Evolutionary conservation across 53 echinoderm and acorn worm genomes (phyloP).

Genomic region (Arbacia lixula): DNA sequence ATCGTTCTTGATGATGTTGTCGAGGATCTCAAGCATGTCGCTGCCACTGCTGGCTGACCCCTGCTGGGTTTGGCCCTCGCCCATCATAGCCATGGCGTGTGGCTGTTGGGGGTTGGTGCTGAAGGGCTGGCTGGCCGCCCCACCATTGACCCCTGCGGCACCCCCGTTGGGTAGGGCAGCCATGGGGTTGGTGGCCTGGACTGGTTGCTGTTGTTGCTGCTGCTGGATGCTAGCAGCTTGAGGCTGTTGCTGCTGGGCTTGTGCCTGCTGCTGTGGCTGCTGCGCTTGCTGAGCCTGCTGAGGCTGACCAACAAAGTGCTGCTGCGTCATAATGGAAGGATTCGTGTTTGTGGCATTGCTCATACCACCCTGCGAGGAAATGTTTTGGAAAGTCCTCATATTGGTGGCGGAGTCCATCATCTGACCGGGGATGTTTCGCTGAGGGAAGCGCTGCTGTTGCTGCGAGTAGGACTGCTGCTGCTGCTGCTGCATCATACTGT

Average conservation of each 20-base stretch:
- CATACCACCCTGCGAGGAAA: constrained; percentile 54
- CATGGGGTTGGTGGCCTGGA: constrained; percentile 13
- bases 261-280: constrained; percentile 54
- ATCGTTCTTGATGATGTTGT: constrained; percentile 47
- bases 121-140: constrained; percentile 7
- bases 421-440: constrained; percentile 53
- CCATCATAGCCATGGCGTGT: constrained; percentile 42
- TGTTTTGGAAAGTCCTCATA: constrained; percentile 71
- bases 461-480: constrained; percentile 34
- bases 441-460: constrained; percentile 43
- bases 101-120: constrained; percentile 6
- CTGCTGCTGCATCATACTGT: constrained; percentile 47
- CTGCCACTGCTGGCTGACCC: neutral
- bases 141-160: constrained; percentile 1
- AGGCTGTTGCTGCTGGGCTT: constrained; percentile 25
- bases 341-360: constrained; percentile 50
- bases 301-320: constrained; percentile 54
- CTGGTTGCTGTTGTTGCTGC: constrained; percentile 23
- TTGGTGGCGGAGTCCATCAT: constrained; percentile 61
- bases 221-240: neutral
- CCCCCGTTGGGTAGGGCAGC: constrained; percentile 15
- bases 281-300: constrained; percentile 60
- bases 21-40: constrained; percentile 29
- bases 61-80: neutral
- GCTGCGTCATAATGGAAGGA: constrained; percentile 52